phyloP scores from a whole-genome alignment of 2,113 vertebrate genomes.

The Hippoglossus stenolepis region DNA sequence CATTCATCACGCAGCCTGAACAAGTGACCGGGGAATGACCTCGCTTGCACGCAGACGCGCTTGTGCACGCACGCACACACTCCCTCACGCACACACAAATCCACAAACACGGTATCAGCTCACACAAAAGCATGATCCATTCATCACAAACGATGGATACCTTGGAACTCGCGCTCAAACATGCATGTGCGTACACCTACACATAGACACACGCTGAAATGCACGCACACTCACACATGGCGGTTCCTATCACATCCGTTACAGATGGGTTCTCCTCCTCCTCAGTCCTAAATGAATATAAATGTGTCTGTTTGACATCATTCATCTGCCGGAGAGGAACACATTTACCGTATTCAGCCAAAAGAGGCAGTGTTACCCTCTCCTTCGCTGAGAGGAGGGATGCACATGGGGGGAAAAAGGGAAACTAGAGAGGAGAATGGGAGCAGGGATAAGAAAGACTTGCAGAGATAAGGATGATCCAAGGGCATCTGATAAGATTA shows the following conservation, averaged over 20 bases:
- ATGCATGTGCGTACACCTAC: slow-evolving; percentile 42
- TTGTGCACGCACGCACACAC: slow-evolving; percentile 28
- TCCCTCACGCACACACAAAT: slow-evolving; percentile 34
- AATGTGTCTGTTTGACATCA: slow-evolving; percentile 83
- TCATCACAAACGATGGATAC: slow-evolving; percentile 80
- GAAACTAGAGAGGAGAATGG: slow-evolving; percentile 40
- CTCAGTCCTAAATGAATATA: slow-evolving; percentile 83
- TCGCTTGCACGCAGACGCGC: slow-evolving; percentile 42
- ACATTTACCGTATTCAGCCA: slow-evolving; percentile 64
- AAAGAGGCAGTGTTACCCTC: slow-evolving; percentile 77
- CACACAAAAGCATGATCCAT: slow-evolving; percentile 76
- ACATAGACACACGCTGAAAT: slow-evolving; percentile 50
- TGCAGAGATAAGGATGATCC: slow-evolving; percentile 45
- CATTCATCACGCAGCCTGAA: slow-evolving; percentile 82
- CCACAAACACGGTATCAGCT: slow-evolving; percentile 71
- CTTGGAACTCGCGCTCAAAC: slow-evolving; percentile 73
- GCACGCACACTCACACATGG: slow-evolving; percentile 50
- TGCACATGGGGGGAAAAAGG: slow-evolving; percentile 19
- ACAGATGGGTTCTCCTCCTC: slow-evolving; percentile 82
- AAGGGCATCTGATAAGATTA: slow-evolving; percentile 41
- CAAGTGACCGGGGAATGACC: slow-evolving; percentile 82
- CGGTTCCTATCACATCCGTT: slow-evolving; percentile 80
- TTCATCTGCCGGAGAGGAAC: slow-evolving; percentile 77
- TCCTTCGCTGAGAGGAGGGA: slow-evolving; percentile 27
- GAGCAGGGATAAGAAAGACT: slow-evolving; percentile 30